These are phyloP conservation scores for Cossypha heuglini DNA, from an alignment of 2,797 vertebrate species.

Conservation along the genomic window DNA sequence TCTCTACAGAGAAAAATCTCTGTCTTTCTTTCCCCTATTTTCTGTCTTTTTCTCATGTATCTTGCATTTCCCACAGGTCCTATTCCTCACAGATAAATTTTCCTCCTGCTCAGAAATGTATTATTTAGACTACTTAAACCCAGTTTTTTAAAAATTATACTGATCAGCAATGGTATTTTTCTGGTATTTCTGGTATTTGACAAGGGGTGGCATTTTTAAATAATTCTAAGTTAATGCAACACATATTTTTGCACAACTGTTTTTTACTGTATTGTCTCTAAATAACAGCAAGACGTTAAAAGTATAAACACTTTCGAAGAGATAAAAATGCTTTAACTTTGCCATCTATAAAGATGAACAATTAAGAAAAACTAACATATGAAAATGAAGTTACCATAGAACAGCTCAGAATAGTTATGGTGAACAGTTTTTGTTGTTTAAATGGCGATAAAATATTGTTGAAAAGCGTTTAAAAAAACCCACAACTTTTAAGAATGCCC, in stretches of 20 bases:
- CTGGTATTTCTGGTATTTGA: neutral
- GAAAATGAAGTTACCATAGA: neutral
- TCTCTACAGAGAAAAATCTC: neutral
- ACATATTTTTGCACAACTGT: neutral
- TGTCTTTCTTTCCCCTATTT: neutral
- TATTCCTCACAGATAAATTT: neutral
- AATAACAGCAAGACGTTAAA: neutral
- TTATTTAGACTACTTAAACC: neutral
- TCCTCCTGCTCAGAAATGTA: neutral
- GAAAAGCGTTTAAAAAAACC: neutral
- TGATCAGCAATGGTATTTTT: neutral
- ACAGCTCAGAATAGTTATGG: rapidly evolving
- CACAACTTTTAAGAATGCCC: neutral
- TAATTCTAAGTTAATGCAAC: neutral
- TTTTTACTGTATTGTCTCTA: neutral
- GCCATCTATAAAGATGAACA: neutral
- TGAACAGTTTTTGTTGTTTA: neutral
- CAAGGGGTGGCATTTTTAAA: neutral
- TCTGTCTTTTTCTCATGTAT: neutral
- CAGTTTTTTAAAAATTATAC: neutral
- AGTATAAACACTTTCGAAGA: neutral
- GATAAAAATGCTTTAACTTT: neutral
- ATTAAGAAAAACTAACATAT: neutral
- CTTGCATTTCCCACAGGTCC: neutral
- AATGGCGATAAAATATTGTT: neutral